These are phyloP conservation scores for Drosophila ogumai DNA, from an alignment of 1,140 invertebrate genomes.

Conservation along the genomic window DNA sequence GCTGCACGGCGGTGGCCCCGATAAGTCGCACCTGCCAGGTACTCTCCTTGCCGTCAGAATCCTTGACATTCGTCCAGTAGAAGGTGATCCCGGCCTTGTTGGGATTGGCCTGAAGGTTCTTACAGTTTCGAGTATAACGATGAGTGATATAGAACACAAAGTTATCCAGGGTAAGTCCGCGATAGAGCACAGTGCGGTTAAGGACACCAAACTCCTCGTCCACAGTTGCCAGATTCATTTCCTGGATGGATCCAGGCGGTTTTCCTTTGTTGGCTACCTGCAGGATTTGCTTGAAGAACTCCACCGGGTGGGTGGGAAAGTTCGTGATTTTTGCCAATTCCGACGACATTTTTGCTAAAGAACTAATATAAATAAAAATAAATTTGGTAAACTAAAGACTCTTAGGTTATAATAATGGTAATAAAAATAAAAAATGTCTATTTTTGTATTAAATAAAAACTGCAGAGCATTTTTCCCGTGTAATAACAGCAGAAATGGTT, in stretches of 20 bases:
- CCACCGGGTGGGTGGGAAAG: conserved; percentile 50
- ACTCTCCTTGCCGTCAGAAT: not conserved
- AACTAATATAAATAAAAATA: not conserved
- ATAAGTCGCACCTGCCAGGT: conserved; percentile 73
- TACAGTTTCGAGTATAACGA: conserved; percentile 67
- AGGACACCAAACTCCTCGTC: conserved; percentile 71
- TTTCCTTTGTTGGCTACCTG: conserved; percentile 8
- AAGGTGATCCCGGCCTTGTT: conserved; percentile 58
- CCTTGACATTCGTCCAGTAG: conserved; percentile 40
- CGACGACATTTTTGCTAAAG: conserved; percentile 47
- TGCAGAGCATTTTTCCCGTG: too few relatives aligned
- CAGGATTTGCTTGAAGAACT: conserved; percentile 58
- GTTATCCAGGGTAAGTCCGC: conserved; percentile 59
- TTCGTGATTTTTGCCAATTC: conserved; percentile 53
- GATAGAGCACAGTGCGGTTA: conserved; percentile 73
- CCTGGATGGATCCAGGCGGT: not conserved
- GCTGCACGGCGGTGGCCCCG: conserved; percentile 63
- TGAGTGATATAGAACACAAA: conserved; percentile 73
- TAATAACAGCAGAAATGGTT: too few relatives aligned
- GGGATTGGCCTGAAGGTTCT: conserved; percentile 66
- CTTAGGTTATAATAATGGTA: too few relatives aligned
- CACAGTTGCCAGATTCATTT: conserved; percentile 76
- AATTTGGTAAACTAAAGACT: too few relatives aligned
- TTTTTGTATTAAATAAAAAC: too few relatives aligned
- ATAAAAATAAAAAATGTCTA: too few relatives aligned